Evolutionary conservation across 2,797 vertebrate species (phyloP), one percentile per base, ranked within the genome.

Genomic region (Sebastes reedi): DNA sequence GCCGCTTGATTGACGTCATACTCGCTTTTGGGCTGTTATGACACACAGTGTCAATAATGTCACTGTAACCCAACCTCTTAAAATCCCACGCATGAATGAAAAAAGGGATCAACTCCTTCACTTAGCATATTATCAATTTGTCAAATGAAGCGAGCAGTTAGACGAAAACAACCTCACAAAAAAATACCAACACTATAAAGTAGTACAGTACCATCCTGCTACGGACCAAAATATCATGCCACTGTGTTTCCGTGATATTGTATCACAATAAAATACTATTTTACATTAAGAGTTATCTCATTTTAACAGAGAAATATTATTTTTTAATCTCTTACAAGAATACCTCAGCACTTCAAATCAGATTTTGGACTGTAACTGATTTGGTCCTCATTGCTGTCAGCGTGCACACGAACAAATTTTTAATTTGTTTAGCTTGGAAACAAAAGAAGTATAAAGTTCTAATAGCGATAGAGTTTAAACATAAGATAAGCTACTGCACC

Each of bases 1-100:
- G 61, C 61, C 2, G 3, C 46, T 18, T 62, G 34, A 60, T n/a
- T 73, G 70, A 86, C 18, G 29, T 75, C 56, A 54, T 29, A 8
- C 60, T 59, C 2, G 2, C 36, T 70, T 39, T 36, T 12, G 9
- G 27, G 66, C 29, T 70, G 64, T 52, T 32, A 14, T 65, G 32
- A 34, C 55, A 34, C 55, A 60, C 42, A 10, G 12, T 62, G n/a
- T 72, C 70, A 56, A 13, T 24, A 24, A 68, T 72, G 64, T 67
- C 61, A 30, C 66, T 62, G 12, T 52, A 25, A 56, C 59, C 18
- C 5, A 22, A 36, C 20, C 32, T 77, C 24, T 20, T 29, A 11
- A 65, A 69, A 52, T 56, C 52, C 30, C 36, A 36, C 34, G 3
- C 10, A 18, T 14, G 8, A 25, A n/a, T 12, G 12, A 24, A 12